Evolutionary conservation across 2,888 invertebrate genomes (phyloP), one percentile per base, ranked within the genome.

Genomic region (Crematogaster levior): DNA sequence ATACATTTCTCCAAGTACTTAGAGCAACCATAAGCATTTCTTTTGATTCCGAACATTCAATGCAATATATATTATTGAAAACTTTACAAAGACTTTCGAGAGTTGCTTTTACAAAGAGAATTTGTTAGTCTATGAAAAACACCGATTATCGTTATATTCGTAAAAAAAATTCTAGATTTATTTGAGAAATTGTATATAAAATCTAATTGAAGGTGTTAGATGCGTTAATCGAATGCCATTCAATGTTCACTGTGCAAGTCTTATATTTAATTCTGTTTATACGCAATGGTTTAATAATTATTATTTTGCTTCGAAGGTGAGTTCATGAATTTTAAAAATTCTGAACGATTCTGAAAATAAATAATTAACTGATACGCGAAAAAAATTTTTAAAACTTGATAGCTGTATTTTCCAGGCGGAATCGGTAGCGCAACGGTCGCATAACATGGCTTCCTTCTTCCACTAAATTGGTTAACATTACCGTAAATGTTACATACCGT

Each of bases 401-500:
- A 68, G 15, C 6, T 77, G 34, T 43, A 68, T 68, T 77, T 77
- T 77, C 40, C 10, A 68, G 68, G 53, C 43, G 30, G 15, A 53
- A 56, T 66, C 18, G n/a, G n/a, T 68, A 68, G 53, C 53, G 21
- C 43, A 56, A 43, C 68, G n/a, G 75, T 74, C 79, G 75, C 82
- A 81, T 82, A 79, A 89, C 82, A 89, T 88, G 85, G 83, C 81
- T 84, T 85, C 68, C 74, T 81, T 81, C 85, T 87, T 89, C 77
- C 77, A 89, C 82, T 87, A 88, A 87, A 87, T 89, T 88, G 87
- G 79, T 86, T 84, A 86, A 87, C 77, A 87, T 86, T 88, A 84
- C 72, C 86, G 91, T 87, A 92, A 75, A 65, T 63, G 37, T 75
- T 90, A 92, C 89, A 91, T 91, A 90, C 90, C 90, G 90, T 89